Conservation (phyloP, 1,140 invertebrate genomes). For the Lutraria rhynchaena region DNA sequence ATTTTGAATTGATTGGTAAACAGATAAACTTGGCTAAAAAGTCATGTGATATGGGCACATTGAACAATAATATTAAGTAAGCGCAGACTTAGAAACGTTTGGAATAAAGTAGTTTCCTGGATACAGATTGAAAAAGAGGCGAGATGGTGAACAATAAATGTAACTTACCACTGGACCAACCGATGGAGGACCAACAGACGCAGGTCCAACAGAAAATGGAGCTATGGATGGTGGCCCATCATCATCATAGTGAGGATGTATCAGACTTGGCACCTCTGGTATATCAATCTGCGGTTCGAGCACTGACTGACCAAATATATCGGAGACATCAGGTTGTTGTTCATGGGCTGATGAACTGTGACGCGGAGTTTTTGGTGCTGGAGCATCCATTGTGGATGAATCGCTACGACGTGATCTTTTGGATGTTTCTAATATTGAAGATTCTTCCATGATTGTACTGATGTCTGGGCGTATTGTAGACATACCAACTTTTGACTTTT, state of each 20-base stretch:
- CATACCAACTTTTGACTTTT: constrained; percentile 43
- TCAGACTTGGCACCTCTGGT: constrained; percentile 42
- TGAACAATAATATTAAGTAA: no score
- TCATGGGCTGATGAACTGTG: constrained; percentile 24
- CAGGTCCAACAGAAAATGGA: constrained; percentile 73
- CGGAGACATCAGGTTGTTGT: constrained; percentile 32
- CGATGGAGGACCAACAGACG: constrained; percentile 70
- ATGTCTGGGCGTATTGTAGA: constrained; percentile 64
- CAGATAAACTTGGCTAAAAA: no score
- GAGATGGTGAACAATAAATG: no score
- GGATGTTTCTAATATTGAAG: constrained; percentile 55
- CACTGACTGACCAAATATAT: constrained; percentile 55
- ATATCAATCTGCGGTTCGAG: constrained; percentile 63
- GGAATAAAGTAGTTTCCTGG: no score
- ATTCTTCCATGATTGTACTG: constrained; percentile 71
- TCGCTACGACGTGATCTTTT: constrained; percentile 41
- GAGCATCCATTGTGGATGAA: neutral
- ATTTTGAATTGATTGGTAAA: no score
- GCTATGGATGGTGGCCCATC: constrained; percentile 72
- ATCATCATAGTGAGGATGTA: constrained; percentile 56
- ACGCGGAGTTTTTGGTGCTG: constrained; percentile 27
- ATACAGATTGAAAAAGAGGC: no score
- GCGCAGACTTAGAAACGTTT: no score
- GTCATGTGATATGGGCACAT: no score
- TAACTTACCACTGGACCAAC: constrained; percentile 71